A percentile compares a stretch with the other conserved stretches of the same genome.
phyloP scores from a whole-genome alignment of 2,888 invertebrate genomes.

The Linhomoeus sp. region DNA sequence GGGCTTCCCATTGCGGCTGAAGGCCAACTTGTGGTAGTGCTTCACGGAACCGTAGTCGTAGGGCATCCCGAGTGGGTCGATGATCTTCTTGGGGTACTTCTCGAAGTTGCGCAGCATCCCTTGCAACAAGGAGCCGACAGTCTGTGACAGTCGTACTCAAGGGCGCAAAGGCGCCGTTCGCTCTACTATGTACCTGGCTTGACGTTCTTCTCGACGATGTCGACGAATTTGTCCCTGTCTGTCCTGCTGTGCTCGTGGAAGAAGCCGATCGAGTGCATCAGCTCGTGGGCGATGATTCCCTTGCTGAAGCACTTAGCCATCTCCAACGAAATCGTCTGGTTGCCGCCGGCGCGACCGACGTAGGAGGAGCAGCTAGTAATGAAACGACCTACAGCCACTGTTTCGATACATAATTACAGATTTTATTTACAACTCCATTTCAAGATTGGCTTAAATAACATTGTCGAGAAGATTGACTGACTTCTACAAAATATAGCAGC shows the following conservation, averaged over 20 bases:
- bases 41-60: slow-evolving; percentile 58
- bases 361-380: slow-evolving; percentile 48
- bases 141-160: no score
- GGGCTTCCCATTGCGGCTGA: slow-evolving; percentile 33
- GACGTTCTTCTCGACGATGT: slow-evolving; percentile 53
- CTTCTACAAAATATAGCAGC: neutral
- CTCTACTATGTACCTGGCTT: slow-evolving; percentile 32
- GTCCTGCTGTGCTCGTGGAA: slow-evolving; percentile 61
- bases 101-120: slow-evolving; percentile 36
- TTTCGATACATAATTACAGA: neutral
- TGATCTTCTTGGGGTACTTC: slow-evolving; percentile 30
- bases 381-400: neutral
- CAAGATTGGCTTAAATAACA: no score
- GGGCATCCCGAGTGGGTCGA: slow-evolving; percentile 38
- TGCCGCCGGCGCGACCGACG: slow-evolving; percentile 50
- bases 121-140: slow-evolving; percentile 9
- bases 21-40: slow-evolving; percentile 45
- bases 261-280: slow-evolving; percentile 58
- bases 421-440: no score
- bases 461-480: no score
- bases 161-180: no score
- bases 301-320: slow-evolving; percentile 29
- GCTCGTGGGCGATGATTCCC: slow-evolving; percentile 51
- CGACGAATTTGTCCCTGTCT: slow-evolving; percentile 53
- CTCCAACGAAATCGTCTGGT: slow-evolving; percentile 48